These are phyloP conservation scores for Goniozus legneri DNA, from an alignment of 1,140 invertebrate genomes.

Conservation along the genomic window DNA sequence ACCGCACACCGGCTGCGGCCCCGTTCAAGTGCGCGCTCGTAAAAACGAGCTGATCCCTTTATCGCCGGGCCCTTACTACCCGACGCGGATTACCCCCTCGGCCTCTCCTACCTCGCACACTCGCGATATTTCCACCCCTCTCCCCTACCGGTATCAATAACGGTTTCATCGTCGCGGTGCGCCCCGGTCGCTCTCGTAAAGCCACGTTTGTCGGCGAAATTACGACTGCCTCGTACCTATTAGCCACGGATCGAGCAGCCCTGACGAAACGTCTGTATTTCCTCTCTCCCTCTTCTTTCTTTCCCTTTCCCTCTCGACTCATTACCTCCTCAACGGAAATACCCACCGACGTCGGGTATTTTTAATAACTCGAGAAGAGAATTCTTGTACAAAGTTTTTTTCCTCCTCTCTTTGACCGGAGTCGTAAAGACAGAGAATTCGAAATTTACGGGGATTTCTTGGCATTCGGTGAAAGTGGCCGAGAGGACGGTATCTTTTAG, in stretches of 20 bases:
- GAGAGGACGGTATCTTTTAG: slow-evolving; percentile 35
- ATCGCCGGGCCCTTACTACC: slow-evolving; percentile 40
- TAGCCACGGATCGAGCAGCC: background rate
- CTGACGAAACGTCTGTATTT: too few relatives aligned
- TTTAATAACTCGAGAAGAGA: too few relatives aligned
- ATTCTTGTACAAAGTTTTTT: too few relatives aligned
- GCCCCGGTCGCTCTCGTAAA: slow-evolving; percentile 7
- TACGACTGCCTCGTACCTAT: slow-evolving; percentile 11
- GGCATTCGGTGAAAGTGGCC: too few relatives aligned
- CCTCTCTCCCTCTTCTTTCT: too few relatives aligned
- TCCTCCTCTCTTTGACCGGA: background rate
- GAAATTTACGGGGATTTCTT: too few relatives aligned
- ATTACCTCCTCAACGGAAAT: too few relatives aligned
- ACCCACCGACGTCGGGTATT: too few relatives aligned
- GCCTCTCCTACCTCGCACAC: too few relatives aligned
- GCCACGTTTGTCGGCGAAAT: slow-evolving; percentile 22
- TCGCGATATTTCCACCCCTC: too few relatives aligned
- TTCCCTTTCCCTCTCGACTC: too few relatives aligned
- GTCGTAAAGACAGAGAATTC: too few relatives aligned
- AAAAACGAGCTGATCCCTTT: slow-evolving; percentile 47
- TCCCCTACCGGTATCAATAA: slow-evolving; percentile 41
- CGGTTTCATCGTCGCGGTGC: slow-evolving; percentile 24
- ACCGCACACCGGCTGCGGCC: slow-evolving; percentile 8
- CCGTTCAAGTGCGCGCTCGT: slow-evolving; percentile 32
- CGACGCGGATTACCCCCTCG: slow-evolving; percentile 38